Percentiles rank a stretch among this genome's conserved stretches.
phyloP scores from a whole-genome alignment of 35 echinoderm and acorn worm genomes.

The Anneissia japonica region DNA sequence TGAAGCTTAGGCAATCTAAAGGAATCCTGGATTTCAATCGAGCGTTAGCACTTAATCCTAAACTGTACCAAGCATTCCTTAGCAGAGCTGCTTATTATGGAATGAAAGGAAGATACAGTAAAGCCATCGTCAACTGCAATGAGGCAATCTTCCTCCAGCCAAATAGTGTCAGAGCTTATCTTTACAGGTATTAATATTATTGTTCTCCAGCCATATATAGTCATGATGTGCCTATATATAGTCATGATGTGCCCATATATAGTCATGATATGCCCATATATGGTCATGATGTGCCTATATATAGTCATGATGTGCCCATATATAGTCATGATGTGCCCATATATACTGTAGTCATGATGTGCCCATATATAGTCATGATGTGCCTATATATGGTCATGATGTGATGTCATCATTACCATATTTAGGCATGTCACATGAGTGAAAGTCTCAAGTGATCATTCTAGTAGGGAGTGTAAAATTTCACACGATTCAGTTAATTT shows the following conservation, averaged over 20 bases:
- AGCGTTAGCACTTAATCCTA: slow-evolving; percentile 81
- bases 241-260: background rate
- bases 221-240: background rate
- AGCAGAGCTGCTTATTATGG: slow-evolving; percentile 97
- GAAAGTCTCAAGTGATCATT: too few relatives aligned
- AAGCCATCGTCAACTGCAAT: slow-evolving; percentile 93
- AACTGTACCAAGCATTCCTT: slow-evolving; percentile 85
- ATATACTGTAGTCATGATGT: background rate
- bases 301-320: background rate
- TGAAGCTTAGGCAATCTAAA: slow-evolving; percentile 77
- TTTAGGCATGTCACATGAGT: too few relatives aligned
- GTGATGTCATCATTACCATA: too few relatives aligned
- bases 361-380: background rate
- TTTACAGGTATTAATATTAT: slow-evolving; percentile 97
- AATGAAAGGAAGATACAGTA: slow-evolving; percentile 87
- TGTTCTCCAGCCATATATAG: too few relatives aligned
- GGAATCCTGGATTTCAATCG: slow-evolving; percentile 97
- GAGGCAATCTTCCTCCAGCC: slow-evolving; percentile 84
- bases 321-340: background rate
- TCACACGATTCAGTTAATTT: too few relatives aligned
- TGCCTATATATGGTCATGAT: too few relatives aligned
- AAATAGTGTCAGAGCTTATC: slow-evolving; percentile 83
- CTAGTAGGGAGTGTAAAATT: too few relatives aligned
- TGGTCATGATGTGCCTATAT: background rate
- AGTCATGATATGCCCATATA: background rate